A percentile compares a stretch with the other conserved stretches of the same genome.
Conservation (phyloP, 2,113 vertebrate species). For the Istiophorus platypterus region DNA sequence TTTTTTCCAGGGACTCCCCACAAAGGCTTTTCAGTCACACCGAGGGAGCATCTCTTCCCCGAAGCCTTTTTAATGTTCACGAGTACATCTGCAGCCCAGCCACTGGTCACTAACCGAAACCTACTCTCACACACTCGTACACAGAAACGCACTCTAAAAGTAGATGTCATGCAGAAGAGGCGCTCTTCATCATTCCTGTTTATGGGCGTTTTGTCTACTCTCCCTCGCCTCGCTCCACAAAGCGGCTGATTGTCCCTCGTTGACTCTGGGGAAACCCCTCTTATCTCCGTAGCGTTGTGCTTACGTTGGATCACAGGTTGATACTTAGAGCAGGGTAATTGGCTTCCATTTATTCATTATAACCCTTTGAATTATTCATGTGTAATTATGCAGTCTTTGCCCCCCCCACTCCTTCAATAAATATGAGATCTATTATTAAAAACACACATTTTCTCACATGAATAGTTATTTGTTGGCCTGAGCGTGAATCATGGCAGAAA, state of each 20-base stretch:
- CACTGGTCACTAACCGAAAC: conserved; percentile 37
- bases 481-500: conserved; percentile 1
- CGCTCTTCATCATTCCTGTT: conserved; percentile 50
- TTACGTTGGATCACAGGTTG: conserved; percentile 50
- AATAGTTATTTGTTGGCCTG: conserved; percentile 19
- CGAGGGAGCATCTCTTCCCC: conserved; percentile 59
- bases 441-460: conserved; percentile 29
- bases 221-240: conserved; percentile 39
- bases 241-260: conserved; percentile 72
- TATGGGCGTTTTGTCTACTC: conserved; percentile 56
- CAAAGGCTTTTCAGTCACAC: conserved; percentile 65
- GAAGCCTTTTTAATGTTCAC: conserved; percentile 50
- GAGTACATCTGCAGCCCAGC: conserved; percentile 65
- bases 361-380: conserved; percentile 75
- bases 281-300: conserved; percentile 44
- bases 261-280: conserved; percentile 69
- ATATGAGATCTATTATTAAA: conserved; percentile 20
- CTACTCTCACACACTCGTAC: conserved; percentile 25
- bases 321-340: conserved; percentile 64
- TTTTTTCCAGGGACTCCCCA: conserved; percentile 47
- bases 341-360: conserved; percentile 69
- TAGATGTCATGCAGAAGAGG: conserved; percentile 48
- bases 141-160: conserved; percentile 29
- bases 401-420: conserved; percentile 18
- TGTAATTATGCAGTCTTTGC: conserved; percentile 40